Percentiles rank a stretch among this genome's conserved stretches.
Conservation (phyloP, 2,797 vertebrate genomes). For the Salarias fasciatus region DNA sequence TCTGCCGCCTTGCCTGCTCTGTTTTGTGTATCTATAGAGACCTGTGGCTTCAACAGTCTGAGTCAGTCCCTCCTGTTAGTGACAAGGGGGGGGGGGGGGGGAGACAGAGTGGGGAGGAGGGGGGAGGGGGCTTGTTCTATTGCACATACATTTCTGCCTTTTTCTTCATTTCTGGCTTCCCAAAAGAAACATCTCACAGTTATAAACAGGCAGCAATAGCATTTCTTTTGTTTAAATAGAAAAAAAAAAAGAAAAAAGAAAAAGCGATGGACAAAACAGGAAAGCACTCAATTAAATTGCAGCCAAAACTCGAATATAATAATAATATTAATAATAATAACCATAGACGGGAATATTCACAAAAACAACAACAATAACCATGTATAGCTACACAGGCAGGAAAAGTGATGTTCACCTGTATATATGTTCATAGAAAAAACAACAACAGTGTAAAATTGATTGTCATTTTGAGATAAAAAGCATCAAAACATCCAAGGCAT, state of each 20-base stretch:
- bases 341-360: conserved; percentile 67
- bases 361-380: conserved; percentile 70
- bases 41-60: conserved; percentile 40
- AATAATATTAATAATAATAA: conserved; percentile 64
- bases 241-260: conserved; percentile 26
- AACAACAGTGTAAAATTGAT: conserved; percentile 84
- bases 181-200: conserved; percentile 63
- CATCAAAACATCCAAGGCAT: conserved; percentile 83
- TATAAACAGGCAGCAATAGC: conserved; percentile 75
- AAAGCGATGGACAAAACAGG: conserved; percentile 12
- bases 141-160: conserved; percentile 77
- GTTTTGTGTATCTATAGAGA: conserved; percentile 44
- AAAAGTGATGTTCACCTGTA: conserved; percentile 65
- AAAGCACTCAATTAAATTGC: conserved; percentile 60
- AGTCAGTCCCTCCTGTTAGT: conserved; percentile 43
- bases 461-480: conserved; percentile 84
- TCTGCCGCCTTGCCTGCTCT: conserved; percentile 16
- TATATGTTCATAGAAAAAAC: conserved; percentile 29
- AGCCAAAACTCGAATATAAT: conserved; percentile 68
- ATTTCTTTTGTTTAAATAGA: conserved; percentile 67
- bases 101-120: conserved; percentile 13
- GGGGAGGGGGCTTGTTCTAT: conserved; percentile 74
- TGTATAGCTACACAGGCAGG: conserved; percentile 65
- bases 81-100: background rate
- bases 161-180: conserved; percentile 68